Evolutionary conservation across 2,888 invertebrate genomes (phyloP).

Genomic region (Lasioglossum leucozonium): DNA sequence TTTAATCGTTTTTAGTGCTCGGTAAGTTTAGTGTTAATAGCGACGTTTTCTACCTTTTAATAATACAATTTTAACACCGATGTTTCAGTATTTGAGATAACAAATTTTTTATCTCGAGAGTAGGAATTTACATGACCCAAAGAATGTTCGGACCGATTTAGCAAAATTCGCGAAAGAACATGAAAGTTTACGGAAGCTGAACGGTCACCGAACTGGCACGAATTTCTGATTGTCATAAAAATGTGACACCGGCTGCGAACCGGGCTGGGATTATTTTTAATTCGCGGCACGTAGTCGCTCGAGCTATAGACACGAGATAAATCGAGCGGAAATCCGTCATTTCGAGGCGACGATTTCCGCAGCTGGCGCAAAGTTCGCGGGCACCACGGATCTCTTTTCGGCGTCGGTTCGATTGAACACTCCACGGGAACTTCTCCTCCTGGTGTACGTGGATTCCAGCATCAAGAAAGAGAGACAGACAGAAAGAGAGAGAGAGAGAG

Average conservation of each 20-base stretch:
- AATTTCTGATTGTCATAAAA: neutral
- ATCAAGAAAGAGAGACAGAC: conserved; percentile 18
- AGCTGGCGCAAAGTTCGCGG: conserved; percentile 41
- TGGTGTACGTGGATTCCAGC: conserved; percentile 43
- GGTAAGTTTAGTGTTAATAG: no score
- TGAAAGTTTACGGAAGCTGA: neutral
- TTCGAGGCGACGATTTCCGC: conserved; percentile 46
- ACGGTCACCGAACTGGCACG: neutral
- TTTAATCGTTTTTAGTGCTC: no score
- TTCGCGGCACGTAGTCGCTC: neutral
- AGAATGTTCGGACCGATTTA: neutral
- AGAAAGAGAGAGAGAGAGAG: conserved; percentile 23
- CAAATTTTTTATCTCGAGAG: neutral
- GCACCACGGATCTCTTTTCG: conserved; percentile 33
- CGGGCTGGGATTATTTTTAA: neutral
- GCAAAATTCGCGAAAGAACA: neutral
- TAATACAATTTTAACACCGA: neutral
- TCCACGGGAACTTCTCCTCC: conserved; percentile 35
- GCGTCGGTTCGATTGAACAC: conserved; percentile 38
- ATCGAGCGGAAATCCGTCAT: conserved; percentile 9
- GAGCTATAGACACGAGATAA: neutral
- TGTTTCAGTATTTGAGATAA: neutral
- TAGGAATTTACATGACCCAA: neutral
- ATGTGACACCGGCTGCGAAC: neutral
- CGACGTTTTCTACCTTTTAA: no score